These are phyloP conservation scores for Butorides virescens DNA, from an alignment of 2,113 vertebrate genomes.

Conservation along the genomic window DNA sequence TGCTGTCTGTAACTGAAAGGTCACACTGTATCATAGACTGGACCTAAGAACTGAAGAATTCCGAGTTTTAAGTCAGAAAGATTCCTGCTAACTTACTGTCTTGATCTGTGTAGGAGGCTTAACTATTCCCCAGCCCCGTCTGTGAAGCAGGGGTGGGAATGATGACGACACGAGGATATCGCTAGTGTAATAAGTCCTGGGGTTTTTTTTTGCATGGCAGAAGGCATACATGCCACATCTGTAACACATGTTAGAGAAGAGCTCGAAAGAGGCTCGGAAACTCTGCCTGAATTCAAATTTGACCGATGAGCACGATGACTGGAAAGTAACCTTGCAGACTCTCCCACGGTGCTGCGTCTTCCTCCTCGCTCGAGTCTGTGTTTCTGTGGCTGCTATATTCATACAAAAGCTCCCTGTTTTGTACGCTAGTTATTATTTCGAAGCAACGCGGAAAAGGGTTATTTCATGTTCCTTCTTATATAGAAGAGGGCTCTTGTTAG, in stretches of 20 bases:
- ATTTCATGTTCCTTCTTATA: background rate
- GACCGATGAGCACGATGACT: background rate
- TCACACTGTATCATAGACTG: conserved; percentile 21
- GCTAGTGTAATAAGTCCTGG: background rate
- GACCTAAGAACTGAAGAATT: conserved; percentile 1
- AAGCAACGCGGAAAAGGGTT: background rate
- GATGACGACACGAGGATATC: background rate
- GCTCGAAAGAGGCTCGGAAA: fast-evolving
- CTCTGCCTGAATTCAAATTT: background rate
- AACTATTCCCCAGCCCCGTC: background rate
- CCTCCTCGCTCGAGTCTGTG: background rate
- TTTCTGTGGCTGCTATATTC: background rate
- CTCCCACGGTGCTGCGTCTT: background rate
- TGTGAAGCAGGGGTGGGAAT: background rate
- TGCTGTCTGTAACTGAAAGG: conserved; percentile 34
- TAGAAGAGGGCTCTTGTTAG: background rate
- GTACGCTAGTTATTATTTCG: background rate
- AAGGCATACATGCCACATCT: background rate
- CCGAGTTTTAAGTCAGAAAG: background rate
- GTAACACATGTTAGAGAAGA: background rate
- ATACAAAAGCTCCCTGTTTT: background rate
- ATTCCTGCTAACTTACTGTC: background rate
- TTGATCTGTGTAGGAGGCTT: background rate
- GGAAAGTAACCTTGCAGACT: background rate
- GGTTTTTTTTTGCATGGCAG: background rate